phyloP scores from a whole-genome alignment of 53 echinoderm and acorn worm genomes.

The Echinometra lucunter region DNA sequence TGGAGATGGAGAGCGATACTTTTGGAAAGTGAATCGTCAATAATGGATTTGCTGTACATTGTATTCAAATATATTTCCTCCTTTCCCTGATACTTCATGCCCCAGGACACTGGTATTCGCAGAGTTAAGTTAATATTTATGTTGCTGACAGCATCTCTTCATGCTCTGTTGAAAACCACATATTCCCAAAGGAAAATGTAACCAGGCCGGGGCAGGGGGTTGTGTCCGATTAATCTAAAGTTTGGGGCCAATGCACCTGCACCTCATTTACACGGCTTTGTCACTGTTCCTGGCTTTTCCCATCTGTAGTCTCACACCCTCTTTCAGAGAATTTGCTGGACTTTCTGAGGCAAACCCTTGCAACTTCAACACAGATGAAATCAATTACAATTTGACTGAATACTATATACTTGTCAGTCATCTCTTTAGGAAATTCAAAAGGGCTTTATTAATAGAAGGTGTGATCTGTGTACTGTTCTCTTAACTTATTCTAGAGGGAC shows the following conservation, averaged over 20 bases:
- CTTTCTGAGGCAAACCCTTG: not conserved
- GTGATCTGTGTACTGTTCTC: not conserved
- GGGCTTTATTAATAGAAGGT: no score
- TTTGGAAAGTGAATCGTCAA: not conserved
- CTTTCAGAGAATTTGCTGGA: not conserved
- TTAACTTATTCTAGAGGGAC: no score
- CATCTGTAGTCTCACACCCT: conserved; percentile 19
- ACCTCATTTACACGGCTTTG: conserved; percentile 13
- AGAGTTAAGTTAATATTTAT: conserved; percentile 36
- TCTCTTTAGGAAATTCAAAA: not conserved
- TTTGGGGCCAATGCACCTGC: conserved; percentile 3
- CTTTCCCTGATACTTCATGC: not conserved
- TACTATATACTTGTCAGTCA: not conserved
- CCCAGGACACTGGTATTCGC: not conserved
- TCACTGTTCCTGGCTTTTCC: conserved; percentile 25
- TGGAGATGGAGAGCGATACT: not conserved
- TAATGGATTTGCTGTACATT: not conserved
- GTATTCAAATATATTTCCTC: not conserved
- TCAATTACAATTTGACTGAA: not conserved
- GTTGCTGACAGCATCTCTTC: conserved; percentile 11
- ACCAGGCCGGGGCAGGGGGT: conserved; percentile 1
- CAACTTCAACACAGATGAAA: not conserved
- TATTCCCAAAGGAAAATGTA: not conserved
- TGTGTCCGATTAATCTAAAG: conserved; percentile 16
- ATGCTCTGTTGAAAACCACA: conserved; percentile 10